Evolutionary conservation across 2,797 vertebrate genomes (phyloP).

Genomic region (Malacoraja senta): DNA sequence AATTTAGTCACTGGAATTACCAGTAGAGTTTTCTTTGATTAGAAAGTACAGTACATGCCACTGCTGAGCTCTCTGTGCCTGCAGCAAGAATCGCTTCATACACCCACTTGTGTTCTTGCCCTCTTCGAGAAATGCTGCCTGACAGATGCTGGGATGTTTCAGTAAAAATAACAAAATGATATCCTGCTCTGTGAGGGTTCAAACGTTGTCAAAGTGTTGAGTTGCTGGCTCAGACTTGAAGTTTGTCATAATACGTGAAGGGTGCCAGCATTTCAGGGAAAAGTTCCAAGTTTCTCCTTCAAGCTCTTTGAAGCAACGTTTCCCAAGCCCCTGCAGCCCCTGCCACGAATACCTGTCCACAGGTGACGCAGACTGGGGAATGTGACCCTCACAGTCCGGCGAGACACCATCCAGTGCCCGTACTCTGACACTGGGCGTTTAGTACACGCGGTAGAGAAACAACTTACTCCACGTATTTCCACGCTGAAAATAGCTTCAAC

Average conservation of each 20-base stretch:
- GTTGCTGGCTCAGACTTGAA: neutral
- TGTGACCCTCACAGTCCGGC: neutral
- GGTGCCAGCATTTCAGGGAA: neutral
- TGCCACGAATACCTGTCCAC: neutral
- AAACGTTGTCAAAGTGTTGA: neutral
- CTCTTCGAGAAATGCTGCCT: neutral
- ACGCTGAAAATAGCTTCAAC: neutral
- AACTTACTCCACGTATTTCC: too few species aligned
- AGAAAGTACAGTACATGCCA: neutral
- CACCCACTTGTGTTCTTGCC: neutral
- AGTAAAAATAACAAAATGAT: neutral
- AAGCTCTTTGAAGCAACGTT: neutral
- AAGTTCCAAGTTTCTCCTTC: neutral
- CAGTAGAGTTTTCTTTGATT: neutral
- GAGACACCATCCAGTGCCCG: too few species aligned
- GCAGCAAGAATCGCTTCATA: neutral
- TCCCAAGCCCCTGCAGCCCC: neutral
- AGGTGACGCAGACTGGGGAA: neutral
- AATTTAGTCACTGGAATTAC: slow-evolving; percentile 13
- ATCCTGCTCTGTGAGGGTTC: neutral
- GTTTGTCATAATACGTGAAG: neutral
- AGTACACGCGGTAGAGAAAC: too few species aligned
- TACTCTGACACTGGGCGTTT: too few species aligned
- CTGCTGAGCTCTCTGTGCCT: neutral
- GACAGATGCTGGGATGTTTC: neutral